Evolutionary conservation across 53 echinoderm and acorn worm genomes (phyloP), one percentile per base, ranked within the genome.

Genomic region (Henricia sp.): DNA sequence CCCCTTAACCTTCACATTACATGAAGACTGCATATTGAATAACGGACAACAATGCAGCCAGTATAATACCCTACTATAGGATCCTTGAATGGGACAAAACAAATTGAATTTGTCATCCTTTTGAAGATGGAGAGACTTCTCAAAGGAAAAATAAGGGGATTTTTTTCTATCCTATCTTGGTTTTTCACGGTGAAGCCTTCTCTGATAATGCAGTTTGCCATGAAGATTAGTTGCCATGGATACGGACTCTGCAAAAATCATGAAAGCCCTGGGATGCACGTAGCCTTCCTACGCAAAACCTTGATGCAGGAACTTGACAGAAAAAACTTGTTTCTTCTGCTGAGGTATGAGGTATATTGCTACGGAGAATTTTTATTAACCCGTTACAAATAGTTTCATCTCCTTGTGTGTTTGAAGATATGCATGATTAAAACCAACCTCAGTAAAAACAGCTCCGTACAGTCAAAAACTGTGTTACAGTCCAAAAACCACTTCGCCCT

Each of bases 201-300:
- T 17, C 73, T 37, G 76, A 60, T 67, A 14, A 11, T 11, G n/a
- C n/a, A 10, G 19, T 74, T 76, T 59, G 58, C 39, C 59, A 4
- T 39, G 40, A 20, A 80, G 38, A 46, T 50, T 48, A 48, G 64
- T 80, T 64, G 65, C 62, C 65, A 20, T 35, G 80, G 63, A 33
- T 41, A 80, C 80, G 3, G 80, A 80, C 80, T 64, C 80, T 12
- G 33, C 54, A 50, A 64, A n/a, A 80, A 50, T 63, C 64, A 43
- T n/a, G 41, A 38, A 63, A 32, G 64, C 33, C 80, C 60, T 16
- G 43, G 41, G 40, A 59, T 37, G 40, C 46, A 30, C 64, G 8
- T 6, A 63, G 19, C 64, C 53, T 72, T 59, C 14, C 41, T 19
- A 72, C 26, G 53, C 48, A 77, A 62, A 36, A 21, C 38, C 37